Percentiles rank a stretch among this genome's conserved stretches.
Conservation (phyloP, 2,113 vertebrate genomes). For the Silurus meridionalis region DNA sequence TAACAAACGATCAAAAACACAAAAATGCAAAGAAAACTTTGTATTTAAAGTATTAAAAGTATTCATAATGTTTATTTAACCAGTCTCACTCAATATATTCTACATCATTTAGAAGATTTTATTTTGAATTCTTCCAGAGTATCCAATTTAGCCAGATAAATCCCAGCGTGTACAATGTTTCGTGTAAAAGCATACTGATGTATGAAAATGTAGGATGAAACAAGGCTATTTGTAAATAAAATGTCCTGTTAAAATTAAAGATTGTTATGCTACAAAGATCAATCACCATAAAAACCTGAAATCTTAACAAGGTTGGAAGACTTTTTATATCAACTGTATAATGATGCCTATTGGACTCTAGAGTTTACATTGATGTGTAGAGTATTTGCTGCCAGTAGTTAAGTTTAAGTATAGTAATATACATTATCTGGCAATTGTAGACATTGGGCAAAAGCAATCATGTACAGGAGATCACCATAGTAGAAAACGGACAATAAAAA, state of each 20-base stretch:
- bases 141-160: not conserved
- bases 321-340: not conserved
- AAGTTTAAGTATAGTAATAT: not conserved
- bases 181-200: not conserved
- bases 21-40: not conserved
- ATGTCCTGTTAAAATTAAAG: not conserved
- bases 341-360: not conserved
- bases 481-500: not conserved
- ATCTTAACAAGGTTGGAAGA: not conserved
- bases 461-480: not conserved
- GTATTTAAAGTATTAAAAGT: not conserved
- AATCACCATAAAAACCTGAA: not conserved
- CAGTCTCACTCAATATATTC: not conserved
- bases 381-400: not conserved
- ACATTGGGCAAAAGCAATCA: not conserved
- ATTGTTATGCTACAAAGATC: not conserved
- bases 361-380: not conserved
- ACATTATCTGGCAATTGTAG: not conserved
- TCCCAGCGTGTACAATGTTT: not conserved
- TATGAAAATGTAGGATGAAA: not conserved
- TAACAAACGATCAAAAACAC: conserved; percentile 16
- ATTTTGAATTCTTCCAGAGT: not conserved
- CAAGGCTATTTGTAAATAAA: not conserved
- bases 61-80: not conserved
- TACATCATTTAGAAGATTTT: not conserved